Evolutionary conservation across 1,140 invertebrate species (phyloP).

Genomic region (Drosophila willistoni): DNA sequence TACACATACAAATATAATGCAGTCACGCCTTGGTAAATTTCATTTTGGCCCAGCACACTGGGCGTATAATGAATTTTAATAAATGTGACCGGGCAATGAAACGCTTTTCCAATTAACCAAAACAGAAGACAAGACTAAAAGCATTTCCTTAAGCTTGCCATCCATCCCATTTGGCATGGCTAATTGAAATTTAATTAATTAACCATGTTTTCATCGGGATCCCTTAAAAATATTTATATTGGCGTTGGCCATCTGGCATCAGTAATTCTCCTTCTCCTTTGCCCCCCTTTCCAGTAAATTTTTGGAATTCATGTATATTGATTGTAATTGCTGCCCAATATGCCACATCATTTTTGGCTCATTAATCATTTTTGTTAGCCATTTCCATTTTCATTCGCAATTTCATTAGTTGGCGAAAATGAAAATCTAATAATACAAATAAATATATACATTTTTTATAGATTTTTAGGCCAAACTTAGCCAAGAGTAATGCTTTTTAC

Average conservation of each 20-base stretch:
- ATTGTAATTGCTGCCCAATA: slow-evolving; percentile 71
- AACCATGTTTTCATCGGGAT: slow-evolving; percentile 51
- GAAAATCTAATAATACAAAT: slow-evolving; percentile 32
- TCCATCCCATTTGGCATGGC: slow-evolving; percentile 9
- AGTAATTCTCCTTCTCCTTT: neutral
- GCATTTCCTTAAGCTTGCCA: neutral
- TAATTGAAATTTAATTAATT: slow-evolving; percentile 81
- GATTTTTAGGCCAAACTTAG: slow-evolving; percentile 22
- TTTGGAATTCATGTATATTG: slow-evolving; percentile 37
- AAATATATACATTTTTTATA: slow-evolving; percentile 44
- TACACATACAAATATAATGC: slow-evolving; percentile 41
- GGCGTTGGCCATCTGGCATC: slow-evolving; percentile 27
- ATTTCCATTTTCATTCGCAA: slow-evolving; percentile 61
- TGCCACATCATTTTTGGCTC: slow-evolving; percentile 79
- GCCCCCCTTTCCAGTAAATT: slow-evolving; percentile 40
- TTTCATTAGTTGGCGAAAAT: slow-evolving; percentile 40
- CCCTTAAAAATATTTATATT: neutral
- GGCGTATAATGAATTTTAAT: slow-evolving; percentile 78
- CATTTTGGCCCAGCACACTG: slow-evolving; percentile 30
- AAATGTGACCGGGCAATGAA: slow-evolving; percentile 57
- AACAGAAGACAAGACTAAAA: slow-evolving; percentile 49
- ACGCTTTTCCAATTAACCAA: slow-evolving; percentile 62
- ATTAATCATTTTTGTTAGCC: slow-evolving; percentile 63
- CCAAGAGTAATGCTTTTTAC: slow-evolving; percentile 7
- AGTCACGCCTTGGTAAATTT: slow-evolving; percentile 14